Percentiles rank a stretch among this genome's conserved stretches.
Conservation (phyloP, 2,797 vertebrate genomes). For the Argyrosomus regius region DNA sequence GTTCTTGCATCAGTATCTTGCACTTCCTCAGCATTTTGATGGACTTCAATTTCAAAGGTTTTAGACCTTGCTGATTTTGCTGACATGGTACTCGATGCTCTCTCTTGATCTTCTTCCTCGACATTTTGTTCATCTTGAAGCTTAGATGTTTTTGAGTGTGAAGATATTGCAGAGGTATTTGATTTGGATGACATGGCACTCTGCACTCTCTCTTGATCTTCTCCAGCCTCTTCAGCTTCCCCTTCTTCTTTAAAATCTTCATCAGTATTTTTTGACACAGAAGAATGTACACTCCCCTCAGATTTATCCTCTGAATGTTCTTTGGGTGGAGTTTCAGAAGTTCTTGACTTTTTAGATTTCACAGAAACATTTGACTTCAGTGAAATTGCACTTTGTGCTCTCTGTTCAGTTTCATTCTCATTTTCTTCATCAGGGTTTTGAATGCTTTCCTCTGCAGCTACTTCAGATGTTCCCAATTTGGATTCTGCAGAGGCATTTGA, state of each 20-base stretch:
- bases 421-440: slow-evolving; percentile 41
- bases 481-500: slow-evolving; percentile 55
- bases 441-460: slow-evolving; percentile 50
- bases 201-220: slow-evolving; percentile 51
- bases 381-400: slow-evolving; percentile 61
- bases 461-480: slow-evolving; percentile 51
- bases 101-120: slow-evolving; percentile 29
- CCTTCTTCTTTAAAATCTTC: slow-evolving; percentile 49
- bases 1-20: slow-evolving; percentile 49
- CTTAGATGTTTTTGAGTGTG: slow-evolving; percentile 67
- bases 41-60: slow-evolving; percentile 38
- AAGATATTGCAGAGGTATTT: slow-evolving; percentile 63
- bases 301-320: slow-evolving; percentile 37
- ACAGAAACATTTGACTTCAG: slow-evolving; percentile 61
- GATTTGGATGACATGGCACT: slow-evolving; percentile 70
- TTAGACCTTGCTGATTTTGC: slow-evolving; percentile 42
- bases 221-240: slow-evolving; percentile 33
- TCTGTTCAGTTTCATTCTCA: slow-evolving; percentile 53
- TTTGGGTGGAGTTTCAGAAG: slow-evolving; percentile 25
- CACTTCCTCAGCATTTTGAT: slow-evolving; percentile 21
- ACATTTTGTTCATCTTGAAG: slow-evolving; percentile 39
- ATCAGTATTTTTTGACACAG: slow-evolving; percentile 43
- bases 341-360: slow-evolving; percentile 41
- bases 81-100: slow-evolving; percentile 46
- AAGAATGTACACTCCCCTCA: slow-evolving; percentile 22